Evolutionary conservation across 1,140 invertebrate genomes (phyloP).

Genomic region (Thaumatotibia leucotreta): DNA sequence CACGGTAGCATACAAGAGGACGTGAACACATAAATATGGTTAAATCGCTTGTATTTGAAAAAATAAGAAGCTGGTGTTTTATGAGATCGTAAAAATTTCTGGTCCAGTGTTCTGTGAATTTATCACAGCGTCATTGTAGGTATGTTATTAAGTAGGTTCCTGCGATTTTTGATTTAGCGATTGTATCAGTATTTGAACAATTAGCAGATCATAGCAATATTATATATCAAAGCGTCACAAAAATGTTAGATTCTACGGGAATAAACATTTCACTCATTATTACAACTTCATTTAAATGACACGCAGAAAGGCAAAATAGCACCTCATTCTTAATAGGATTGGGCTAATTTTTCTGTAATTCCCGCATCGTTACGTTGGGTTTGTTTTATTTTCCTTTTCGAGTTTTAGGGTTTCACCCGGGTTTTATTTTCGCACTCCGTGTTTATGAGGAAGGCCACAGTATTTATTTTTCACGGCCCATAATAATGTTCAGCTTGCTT

Average conservation of each 20-base stretch:
- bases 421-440: constrained; percentile 23
- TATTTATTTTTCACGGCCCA: constrained; percentile 18
- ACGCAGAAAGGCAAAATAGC: neutral
- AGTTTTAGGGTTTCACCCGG: constrained; percentile 20
- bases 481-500: neutral
- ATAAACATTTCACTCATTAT: neutral
- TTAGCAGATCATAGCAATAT: constrained; percentile 14
- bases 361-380: constrained; percentile 14
- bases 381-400: constrained; percentile 26
- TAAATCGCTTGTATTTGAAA: constrained; percentile 13
- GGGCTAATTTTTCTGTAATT: constrained; percentile 13
- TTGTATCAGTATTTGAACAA: constrained; percentile 24
- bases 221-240: too few relatives aligned
- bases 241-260: too few relatives aligned
- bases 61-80: constrained; percentile 23
- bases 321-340: constrained; percentile 21
- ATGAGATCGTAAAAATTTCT: constrained; percentile 27
- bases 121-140: constrained; percentile 24
- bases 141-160: constrained; percentile 26
- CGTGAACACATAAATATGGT: neutral
- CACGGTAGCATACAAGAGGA: too few relatives aligned
- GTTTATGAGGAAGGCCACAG: constrained; percentile 22
- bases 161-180: constrained; percentile 27
- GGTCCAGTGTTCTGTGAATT: constrained; percentile 4
- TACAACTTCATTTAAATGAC: neutral